Evolutionary conservation across 2,888 invertebrate species (phyloP).

Genomic region (Nephrocerus scutellatus): DNA sequence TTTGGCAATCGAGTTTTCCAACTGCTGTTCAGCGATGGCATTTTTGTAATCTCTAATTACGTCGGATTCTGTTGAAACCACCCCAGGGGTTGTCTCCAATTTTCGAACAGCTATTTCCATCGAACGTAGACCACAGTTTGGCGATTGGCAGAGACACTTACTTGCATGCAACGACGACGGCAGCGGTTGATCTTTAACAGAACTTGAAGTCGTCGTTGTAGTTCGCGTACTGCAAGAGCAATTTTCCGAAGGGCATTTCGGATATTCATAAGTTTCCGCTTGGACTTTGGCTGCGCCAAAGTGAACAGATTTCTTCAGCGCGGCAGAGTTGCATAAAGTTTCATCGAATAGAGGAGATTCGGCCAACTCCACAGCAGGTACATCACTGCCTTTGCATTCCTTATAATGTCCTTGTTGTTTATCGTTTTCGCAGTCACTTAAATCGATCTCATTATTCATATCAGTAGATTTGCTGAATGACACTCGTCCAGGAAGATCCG

Average conservation of each 20-base stretch:
- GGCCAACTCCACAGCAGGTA: no score
- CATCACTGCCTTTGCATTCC: no score
- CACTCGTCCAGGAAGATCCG: constrained; percentile 46
- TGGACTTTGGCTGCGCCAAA: constrained; percentile 38
- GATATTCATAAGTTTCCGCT: constrained; percentile 41
- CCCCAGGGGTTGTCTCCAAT: not conserved
- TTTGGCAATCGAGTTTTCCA: constrained; percentile 31
- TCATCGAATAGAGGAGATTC: no score
- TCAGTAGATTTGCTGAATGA: constrained; percentile 41
- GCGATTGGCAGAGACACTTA: constrained; percentile 8
- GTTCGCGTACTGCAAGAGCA: constrained; percentile 44
- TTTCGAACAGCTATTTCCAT: constrained; percentile 1
- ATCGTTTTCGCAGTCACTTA: constrained; percentile 43
- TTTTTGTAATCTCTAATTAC: constrained; percentile 44
- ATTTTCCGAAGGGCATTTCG: constrained; percentile 45
- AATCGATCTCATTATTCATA: constrained; percentile 31
- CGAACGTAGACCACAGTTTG: constrained; percentile 7
- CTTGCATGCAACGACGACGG: constrained; percentile 2
- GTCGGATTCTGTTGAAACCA: constrained; percentile 29
- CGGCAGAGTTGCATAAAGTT: no score
- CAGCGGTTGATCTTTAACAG: constrained; percentile 5
- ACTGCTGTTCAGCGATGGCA: constrained; percentile 29
- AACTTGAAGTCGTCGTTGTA: constrained; percentile 30
- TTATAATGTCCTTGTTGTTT: constrained; percentile 35
- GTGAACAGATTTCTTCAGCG: constrained; percentile 42